Base-by-base conservation (phyloP, 37 sponge, comb jelly and placozoan species). In the Diacarnus erythraeanus region DNA sequence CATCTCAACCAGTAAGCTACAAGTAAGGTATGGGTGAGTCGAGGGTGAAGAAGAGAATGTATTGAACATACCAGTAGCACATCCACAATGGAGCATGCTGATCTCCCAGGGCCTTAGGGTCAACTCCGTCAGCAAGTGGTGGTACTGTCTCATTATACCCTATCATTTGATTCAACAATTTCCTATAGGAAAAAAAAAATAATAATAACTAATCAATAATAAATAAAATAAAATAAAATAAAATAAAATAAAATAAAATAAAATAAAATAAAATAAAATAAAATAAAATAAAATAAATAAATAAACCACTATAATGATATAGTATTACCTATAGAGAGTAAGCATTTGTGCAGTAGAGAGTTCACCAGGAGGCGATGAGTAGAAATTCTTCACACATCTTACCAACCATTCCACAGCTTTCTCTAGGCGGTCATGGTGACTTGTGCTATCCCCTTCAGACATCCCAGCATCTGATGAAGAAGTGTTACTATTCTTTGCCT, bases 1-100 rank as follows among this genome's bases (percentile, higher is more conserved):
- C 51, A 85, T 56, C 73, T 85, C 72, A 4, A 78, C 72, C 25
- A 85, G 39, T n/a, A 85, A 38, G 43, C 86, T 85, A 57, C 20
- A 12, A 12, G 6, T 47, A 6, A 47, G 51, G 6, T n/a, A n/a
- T n/a, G n/a, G n/a, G n/a, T n/a, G n/a, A n/a, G n/a, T n/a, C n/a
- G n/a, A n/a, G n/a, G n/a, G n/a, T n/a, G n/a, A n/a, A n/a, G n/a
- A n/a, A n/a, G n/a, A n/a, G n/a, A n/a, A n/a, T n/a, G 26, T 3
- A 10, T 27, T 54, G 18, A 5, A 31, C 72, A 36, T 57, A 86
- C 87, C 80, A 80, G 69, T 86, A 86, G 38, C 74, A 69, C 38
- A 80, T 23, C 87, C 87, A 86, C 36, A 86, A 44, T 22, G 61
- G 59, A 33, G 47, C 33, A 6, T 80, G 60, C 21, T 65, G 20